These are phyloP conservation scores for Dendrolimus pini DNA, from an alignment of 2,888 invertebrate genomes.

Conservation along the genomic window DNA sequence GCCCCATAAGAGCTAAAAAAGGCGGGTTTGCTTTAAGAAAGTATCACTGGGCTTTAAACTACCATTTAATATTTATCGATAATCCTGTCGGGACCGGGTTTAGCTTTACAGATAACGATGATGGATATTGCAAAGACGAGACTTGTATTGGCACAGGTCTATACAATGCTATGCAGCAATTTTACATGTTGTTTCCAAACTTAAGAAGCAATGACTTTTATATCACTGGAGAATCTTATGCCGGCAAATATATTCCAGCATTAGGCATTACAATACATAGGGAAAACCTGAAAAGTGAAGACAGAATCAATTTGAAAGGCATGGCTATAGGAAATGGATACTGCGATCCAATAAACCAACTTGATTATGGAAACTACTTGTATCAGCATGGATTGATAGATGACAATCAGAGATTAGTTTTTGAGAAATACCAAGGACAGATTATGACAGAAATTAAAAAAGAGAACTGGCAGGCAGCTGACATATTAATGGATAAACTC, in stretches of 20 bases:
- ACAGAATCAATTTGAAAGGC: conserved; percentile 71
- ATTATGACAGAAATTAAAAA: conserved; percentile 76
- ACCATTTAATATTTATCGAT: conserved; percentile 79
- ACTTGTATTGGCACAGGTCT: conserved; percentile 73
- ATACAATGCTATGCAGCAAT: conserved; percentile 71
- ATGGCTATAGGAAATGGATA: conserved; percentile 72
- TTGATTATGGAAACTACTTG: conserved; percentile 68
- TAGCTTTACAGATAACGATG: conserved; percentile 74
- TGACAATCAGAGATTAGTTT: conserved; percentile 68
- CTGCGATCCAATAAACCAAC: conserved; percentile 67
- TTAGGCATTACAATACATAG: conserved; percentile 70
- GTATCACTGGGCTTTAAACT: conserved; percentile 76
- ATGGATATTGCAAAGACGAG: conserved; percentile 75
- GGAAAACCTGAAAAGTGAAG: conserved; percentile 39
- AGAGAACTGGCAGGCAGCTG: conserved; percentile 80
- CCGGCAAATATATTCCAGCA: conserved; percentile 73
- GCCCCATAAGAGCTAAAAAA: conserved; percentile 69
- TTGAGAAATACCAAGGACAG: conserved; percentile 76
- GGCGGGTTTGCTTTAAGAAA: conserved; percentile 50
- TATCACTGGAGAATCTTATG: conserved; percentile 79
- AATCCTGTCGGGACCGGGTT: conserved; percentile 81
- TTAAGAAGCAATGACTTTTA: conserved; percentile 73
- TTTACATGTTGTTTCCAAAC: conserved; percentile 76
- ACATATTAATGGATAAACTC: conserved; percentile 81
- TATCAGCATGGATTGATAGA: conserved; percentile 75